These are phyloP conservation scores for Tupaia chinensis DNA, from an alignment of 2,113 vertebrate genomes.

Conservation along the genomic window DNA sequence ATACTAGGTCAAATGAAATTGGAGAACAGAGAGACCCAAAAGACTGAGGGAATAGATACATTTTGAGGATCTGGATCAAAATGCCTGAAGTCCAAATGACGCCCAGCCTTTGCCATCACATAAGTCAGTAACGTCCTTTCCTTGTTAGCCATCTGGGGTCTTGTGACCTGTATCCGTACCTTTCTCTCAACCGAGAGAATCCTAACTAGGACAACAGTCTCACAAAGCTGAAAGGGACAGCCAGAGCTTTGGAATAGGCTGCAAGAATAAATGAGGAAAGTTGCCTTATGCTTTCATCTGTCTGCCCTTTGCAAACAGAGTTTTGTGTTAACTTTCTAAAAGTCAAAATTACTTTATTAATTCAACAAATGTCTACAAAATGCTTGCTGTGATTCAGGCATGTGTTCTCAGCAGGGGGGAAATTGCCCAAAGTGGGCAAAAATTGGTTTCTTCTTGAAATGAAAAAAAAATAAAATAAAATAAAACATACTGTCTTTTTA, in stretches of 20 bases:
- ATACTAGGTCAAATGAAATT: neutral
- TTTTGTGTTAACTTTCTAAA: neutral
- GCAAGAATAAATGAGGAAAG: neutral
- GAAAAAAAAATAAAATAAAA: neutral
- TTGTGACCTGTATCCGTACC: neutral
- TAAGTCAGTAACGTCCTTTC: neutral
- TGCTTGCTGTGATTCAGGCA: neutral
- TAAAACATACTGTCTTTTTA: neutral
- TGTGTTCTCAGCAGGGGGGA: neutral
- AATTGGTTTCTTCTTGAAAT: neutral
- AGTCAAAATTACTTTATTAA: neutral
- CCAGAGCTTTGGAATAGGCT: neutral
- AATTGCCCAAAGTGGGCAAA: neutral
- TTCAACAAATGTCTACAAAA: conserved; percentile 20
- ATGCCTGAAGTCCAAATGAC: neutral
- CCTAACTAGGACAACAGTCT: neutral
- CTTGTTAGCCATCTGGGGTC: neutral
- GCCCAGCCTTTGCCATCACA: neutral
- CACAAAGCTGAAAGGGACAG: neutral
- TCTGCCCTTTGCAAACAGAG: neutral
- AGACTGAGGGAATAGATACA: neutral
- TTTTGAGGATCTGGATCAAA: neutral
- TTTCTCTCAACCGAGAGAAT: neutral
- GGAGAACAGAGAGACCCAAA: neutral
- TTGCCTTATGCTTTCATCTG: neutral